A percentile compares a stretch with the other conserved stretches of the same genome.
These are phyloP conservation scores for Drosophila nr. perissopoda DNA, from an alignment of 2,888 invertebrate species.

Conservation along the genomic window DNA sequence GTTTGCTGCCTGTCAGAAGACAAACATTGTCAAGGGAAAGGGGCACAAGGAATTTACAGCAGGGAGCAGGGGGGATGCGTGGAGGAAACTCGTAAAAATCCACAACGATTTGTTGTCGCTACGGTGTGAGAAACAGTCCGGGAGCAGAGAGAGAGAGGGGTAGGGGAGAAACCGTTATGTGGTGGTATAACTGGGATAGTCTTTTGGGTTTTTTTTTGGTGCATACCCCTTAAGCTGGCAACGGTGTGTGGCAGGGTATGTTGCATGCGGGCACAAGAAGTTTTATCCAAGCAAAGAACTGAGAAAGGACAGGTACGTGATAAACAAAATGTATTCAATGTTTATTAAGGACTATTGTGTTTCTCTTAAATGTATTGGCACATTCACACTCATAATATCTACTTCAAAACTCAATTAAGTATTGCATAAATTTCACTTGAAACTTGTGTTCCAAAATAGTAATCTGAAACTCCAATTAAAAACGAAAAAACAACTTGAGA, in stretches of 20 bases:
- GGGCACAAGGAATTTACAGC: slow-evolving; percentile 19
- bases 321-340: background rate
- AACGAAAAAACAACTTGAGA: background rate
- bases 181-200: slow-evolving; percentile 55
- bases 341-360: background rate
- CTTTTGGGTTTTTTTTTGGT: slow-evolving; percentile 32
- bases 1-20: slow-evolving; percentile 77
- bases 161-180: slow-evolving; percentile 52
- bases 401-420: background rate
- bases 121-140: slow-evolving; percentile 22
- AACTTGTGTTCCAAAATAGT: background rate
- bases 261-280: slow-evolving; percentile 12
- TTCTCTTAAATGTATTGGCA: background rate
- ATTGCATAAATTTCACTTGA: background rate
- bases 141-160: slow-evolving; percentile 2
- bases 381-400: background rate
- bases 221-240: slow-evolving; percentile 30
- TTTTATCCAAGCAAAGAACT: background rate
- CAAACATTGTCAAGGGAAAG: slow-evolving; percentile 53
- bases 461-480: background rate
- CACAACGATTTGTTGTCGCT: slow-evolving; percentile 76
- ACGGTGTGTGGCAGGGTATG: slow-evolving; percentile 36
- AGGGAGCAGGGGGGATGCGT: slow-evolving; percentile 2
- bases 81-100: slow-evolving; percentile 74
- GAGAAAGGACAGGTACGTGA: background rate